Percentiles rank a stretch among this genome's conserved stretches.
Conservation (phyloP, 2,888 invertebrate species). For the Arctia plantaginis region DNA sequence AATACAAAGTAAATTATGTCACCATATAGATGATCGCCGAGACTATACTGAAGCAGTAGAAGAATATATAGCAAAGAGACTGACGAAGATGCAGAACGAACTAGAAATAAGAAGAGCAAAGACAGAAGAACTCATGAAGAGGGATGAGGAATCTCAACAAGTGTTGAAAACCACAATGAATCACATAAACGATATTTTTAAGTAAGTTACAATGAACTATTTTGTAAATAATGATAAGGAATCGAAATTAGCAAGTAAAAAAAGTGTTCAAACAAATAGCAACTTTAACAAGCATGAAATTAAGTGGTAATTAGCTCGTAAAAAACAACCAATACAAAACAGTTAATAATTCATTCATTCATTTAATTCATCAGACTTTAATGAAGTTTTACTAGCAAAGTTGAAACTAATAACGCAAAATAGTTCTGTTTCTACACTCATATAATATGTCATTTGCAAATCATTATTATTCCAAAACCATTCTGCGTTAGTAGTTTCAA, state of each 20-base stretch:
- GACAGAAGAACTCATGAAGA: constrained; percentile 56
- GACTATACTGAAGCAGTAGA: constrained; percentile 70
- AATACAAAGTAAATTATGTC: not conserved
- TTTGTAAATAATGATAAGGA: not conserved
- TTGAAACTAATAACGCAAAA: too few species aligned
- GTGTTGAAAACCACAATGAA: constrained; percentile 58
- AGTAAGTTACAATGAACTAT: constrained; percentile 56
- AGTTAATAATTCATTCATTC: not conserved
- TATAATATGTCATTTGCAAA: too few species aligned
- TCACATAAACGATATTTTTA: constrained; percentile 70
- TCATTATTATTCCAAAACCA: too few species aligned
- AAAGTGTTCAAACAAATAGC: not conserved
- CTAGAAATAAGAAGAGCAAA: constrained; percentile 55
- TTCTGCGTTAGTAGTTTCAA: too few species aligned
- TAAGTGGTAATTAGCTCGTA: not conserved
- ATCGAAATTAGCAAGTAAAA: not conserved
- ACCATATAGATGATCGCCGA: constrained; percentile 67
- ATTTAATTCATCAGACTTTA: too few species aligned
- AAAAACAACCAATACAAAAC: not conserved
- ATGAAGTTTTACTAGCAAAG: too few species aligned
- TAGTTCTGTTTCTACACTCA: too few species aligned
- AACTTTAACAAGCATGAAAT: not conserved
- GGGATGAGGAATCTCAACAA: constrained; percentile 49
- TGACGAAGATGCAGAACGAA: constrained; percentile 50
- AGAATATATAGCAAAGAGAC: constrained; percentile 44